These are phyloP conservation scores for Apodemia duryi DNA, from an alignment of 2,888 invertebrate species.

Conservation along the genomic window DNA sequence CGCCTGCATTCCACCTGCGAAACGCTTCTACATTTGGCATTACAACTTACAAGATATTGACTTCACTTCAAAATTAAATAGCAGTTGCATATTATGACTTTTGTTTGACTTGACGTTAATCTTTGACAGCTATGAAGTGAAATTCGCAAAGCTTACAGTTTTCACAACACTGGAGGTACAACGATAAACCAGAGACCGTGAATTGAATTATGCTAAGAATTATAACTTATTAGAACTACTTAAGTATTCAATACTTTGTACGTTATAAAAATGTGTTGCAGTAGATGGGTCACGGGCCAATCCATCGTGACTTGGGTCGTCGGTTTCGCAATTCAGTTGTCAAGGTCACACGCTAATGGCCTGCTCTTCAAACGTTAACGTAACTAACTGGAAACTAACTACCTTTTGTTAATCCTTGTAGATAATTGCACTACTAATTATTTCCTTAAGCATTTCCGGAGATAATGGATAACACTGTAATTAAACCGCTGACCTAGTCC, in stretches of 20 bases:
- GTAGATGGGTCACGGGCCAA: constrained; percentile 12
- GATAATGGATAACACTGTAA: constrained; percentile 32
- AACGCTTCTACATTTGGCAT: constrained; percentile 18
- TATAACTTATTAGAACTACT: neutral
- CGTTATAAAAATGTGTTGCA: constrained; percentile 2
- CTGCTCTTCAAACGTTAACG: constrained; percentile 57
- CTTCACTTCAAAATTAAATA: constrained; percentile 3
- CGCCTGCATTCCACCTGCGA: constrained; percentile 59
- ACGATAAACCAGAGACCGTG: neutral
- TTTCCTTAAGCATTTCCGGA: constrained; percentile 38
- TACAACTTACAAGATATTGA: constrained; percentile 3
- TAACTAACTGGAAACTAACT: constrained; percentile 39
- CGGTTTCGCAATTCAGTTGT: constrained; percentile 59
- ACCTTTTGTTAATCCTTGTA: constrained; percentile 36
- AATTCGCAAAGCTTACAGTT: constrained; percentile 1
- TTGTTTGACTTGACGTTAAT: neutral
- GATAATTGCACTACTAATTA: constrained; percentile 37
- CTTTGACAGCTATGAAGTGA: neutral
- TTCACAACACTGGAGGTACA: neutral
- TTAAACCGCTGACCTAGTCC: constrained; percentile 23
- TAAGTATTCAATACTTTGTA: neutral
- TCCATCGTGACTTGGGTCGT: constrained; percentile 46
- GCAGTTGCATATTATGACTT: neutral
- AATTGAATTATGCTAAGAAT: neutral
- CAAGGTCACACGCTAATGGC: constrained; percentile 66